phyloP scores from a whole-genome alignment of 2,113 vertebrate genomes.

The Eulemur rufifrons region DNA sequence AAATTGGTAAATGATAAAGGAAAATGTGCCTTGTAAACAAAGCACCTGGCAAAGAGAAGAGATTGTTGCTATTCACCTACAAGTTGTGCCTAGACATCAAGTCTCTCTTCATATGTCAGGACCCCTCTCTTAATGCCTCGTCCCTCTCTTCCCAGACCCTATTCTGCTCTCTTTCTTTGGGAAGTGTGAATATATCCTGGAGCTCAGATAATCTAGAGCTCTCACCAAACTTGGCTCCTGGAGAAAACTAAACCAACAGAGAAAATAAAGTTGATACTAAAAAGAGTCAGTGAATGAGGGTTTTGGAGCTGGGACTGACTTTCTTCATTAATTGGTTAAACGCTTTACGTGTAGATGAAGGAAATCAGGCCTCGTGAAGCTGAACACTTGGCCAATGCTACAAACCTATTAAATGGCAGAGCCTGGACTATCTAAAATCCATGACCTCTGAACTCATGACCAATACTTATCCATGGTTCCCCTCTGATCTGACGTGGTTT shows the following conservation, averaged over 20 bases:
- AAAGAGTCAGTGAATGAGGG: not conserved
- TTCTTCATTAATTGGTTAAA: not conserved
- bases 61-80: not conserved
- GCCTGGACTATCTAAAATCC: not conserved
- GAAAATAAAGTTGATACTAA: not conserved
- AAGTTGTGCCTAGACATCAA: not conserved
- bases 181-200: not conserved
- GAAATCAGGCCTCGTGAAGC: not conserved
- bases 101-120: not conserved
- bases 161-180: not conserved
- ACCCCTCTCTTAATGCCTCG: not conserved
- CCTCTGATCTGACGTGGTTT: not conserved
- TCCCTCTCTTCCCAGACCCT: not conserved
- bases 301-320: not conserved
- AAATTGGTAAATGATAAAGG: not conserved
- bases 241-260: not conserved
- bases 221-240: not conserved
- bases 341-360: not conserved
- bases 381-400: not conserved
- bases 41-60: not conserved
- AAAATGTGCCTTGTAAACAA: not conserved
- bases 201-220: not conserved
- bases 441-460: not conserved
- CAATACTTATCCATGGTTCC: not conserved
- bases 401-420: not conserved